These are phyloP conservation scores for Leucophenga maculata DNA, from an alignment of 2,888 invertebrate species.

Conservation along the genomic window DNA sequence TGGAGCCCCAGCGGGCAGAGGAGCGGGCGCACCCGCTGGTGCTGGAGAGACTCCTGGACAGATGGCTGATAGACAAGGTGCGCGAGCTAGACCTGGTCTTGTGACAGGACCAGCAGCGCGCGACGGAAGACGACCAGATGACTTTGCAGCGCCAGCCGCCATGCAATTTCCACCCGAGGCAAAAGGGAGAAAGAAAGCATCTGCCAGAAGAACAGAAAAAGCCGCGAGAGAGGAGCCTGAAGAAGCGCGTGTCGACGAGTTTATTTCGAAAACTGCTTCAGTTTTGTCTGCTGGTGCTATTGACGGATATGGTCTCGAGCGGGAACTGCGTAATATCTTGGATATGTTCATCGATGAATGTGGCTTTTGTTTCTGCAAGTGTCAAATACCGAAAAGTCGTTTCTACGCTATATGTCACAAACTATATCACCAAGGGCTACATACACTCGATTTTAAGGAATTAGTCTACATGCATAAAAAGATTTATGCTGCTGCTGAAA, in stretches of 20 bases:
- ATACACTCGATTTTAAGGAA: constrained; percentile 59
- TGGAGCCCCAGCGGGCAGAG: constrained; percentile 1
- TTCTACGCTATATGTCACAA: constrained; percentile 65
- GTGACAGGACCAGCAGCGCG: too few species aligned
- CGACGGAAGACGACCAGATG: too few species aligned
- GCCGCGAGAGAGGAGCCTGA: constrained; percentile 25
- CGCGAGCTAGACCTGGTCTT: not conserved
- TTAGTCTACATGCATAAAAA: constrained; percentile 66
- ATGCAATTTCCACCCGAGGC: not conserved
- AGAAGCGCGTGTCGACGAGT: constrained; percentile 40
- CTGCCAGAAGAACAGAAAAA: constrained; percentile 9
- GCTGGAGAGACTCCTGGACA: not conserved
- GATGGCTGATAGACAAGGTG: not conserved
- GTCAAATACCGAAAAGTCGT: constrained; percentile 59
- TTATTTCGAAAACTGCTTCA: constrained; percentile 53
- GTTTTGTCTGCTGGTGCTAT: constrained; percentile 50
- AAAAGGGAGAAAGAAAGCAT: not conserved
- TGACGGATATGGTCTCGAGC: constrained; percentile 58
- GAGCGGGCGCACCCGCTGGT: not conserved
- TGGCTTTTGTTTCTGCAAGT: constrained; percentile 61
- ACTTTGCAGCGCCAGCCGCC: too few species aligned
- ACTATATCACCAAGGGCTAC: constrained; percentile 63
- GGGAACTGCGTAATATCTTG: constrained; percentile 59
- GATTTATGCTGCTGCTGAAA: constrained; percentile 61
- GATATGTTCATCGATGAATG: constrained; percentile 64